phyloP scores from a whole-genome alignment of 2,797 vertebrate genomes.

The Margarornis squamiger region DNA sequence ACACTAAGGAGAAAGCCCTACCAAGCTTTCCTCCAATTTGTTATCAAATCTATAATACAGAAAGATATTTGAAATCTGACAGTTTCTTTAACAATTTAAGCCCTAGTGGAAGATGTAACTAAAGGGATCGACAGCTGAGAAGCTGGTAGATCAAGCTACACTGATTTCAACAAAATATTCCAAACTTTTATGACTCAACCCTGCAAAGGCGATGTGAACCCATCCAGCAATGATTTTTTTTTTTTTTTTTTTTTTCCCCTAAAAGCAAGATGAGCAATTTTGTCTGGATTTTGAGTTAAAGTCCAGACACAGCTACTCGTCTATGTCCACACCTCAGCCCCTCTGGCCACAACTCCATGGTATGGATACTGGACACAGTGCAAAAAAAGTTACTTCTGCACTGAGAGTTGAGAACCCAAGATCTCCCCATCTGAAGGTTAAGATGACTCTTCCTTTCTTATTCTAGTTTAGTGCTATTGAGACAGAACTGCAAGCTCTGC shows the following conservation, averaged over 20 bases:
- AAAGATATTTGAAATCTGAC: not conserved
- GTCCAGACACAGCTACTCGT: not conserved
- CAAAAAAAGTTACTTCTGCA: not conserved
- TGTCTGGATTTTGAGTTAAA: not conserved
- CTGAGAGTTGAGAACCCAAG: not conserved
- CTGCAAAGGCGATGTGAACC: not conserved
- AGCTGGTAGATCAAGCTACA: not conserved
- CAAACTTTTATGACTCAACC: not conserved
- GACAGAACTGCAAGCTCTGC: not conserved
- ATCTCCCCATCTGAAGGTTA: constrained; percentile 13
- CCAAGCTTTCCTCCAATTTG: not conserved
- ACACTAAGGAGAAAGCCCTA: not conserved
- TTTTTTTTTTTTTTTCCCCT: not conserved
- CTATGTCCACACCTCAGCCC: not conserved
- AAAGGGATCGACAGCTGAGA: not conserved
- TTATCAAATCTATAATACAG: not conserved
- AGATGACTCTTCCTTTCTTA: not conserved
- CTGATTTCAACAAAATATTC: not conserved
- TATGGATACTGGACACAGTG: not conserved
- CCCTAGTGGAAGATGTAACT: not conserved
- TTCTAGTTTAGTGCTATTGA: not conserved
- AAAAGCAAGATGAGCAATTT: not conserved
- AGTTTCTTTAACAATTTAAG: not conserved
- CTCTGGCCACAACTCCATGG: not conserved
- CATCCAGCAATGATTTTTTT: not conserved